Base-by-base conservation (phyloP, 2,888 invertebrate species). In the Tenthredo scrophulariae region DNA sequence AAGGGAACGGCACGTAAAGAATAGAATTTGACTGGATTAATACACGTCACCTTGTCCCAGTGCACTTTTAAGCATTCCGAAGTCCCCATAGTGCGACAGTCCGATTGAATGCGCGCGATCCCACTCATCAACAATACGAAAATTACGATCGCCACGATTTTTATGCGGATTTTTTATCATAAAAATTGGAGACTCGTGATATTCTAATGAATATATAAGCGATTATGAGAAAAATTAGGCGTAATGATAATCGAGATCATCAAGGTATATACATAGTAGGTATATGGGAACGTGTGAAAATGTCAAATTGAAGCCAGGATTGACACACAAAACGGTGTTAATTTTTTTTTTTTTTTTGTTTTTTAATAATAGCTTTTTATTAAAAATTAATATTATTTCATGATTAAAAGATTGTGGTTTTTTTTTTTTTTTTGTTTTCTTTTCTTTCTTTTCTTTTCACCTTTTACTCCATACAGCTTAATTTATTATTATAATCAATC, bases 41-140 rank as follows among this genome's bases (percentile, higher is more conserved):
- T 67, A 77, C 46, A 86, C 85, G 84, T 89, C 88, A 89, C 88
- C 90, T 90, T 88, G 89, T 77, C 75, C 85, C 86, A 72, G 75
- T 84, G 89, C 90, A 90, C 90, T 90, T 90, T 85, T 85, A 62
- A 85, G 88, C 85, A 87, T 90, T 91, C 89, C 86, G 89, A 90
- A 90, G 88, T 88, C 90, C 86, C 84, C 84, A 88, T 89, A 90
- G 88, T 88, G 87, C 83, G 67, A 80, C 58, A 80, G 80, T 37
- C 80, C 37, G 80, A 37, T 80, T 62, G 37, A 58, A 62, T 37
- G 62, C 22, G 15, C 58, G 80, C 33, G 37, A 80, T 62, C 13
- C 79, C 22, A 22, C 22, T 1, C 80, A 62, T 22, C 13, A 80
- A 46, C 29, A 18, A 54, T 50, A 77, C 46, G n/a, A 77, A 18